These are phyloP conservation scores for Pseudochirops corinnae DNA, from an alignment of 2,797 vertebrate genomes.

Conservation along the genomic window DNA sequence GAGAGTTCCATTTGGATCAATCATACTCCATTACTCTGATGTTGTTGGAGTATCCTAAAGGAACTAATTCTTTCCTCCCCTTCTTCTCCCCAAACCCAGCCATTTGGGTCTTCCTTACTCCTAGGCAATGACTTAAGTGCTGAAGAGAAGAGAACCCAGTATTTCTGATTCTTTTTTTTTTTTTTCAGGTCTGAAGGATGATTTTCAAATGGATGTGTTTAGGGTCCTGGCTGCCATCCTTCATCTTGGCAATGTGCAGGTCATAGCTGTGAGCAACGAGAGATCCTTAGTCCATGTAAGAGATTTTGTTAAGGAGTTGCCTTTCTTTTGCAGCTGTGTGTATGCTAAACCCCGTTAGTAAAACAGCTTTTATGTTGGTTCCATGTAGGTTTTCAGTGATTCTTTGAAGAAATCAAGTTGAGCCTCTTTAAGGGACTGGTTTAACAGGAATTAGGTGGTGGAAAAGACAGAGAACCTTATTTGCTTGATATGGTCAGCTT, in stretches of 20 bases:
- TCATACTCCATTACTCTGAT: not conserved
- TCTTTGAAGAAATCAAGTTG: not conserved
- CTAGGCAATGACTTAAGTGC: not conserved
- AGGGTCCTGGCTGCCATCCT: slow-evolving; percentile 94
- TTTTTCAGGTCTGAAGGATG: slow-evolving; percentile 89
- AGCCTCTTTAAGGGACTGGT: slow-evolving; percentile 15
- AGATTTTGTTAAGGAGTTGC: slow-evolving; percentile 8
- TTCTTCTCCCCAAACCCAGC: not conserved
- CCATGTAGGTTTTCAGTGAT: not conserved
- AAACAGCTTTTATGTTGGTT: not conserved
- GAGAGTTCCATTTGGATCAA: not conserved
- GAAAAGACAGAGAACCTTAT: not conserved
- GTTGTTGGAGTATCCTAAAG: not conserved
- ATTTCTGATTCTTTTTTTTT: slow-evolving; percentile 43
- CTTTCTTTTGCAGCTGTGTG: not conserved
- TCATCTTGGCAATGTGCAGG: slow-evolving; percentile 94
- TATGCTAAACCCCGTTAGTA: not conserved
- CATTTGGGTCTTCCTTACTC: not conserved
- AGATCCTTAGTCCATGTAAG: slow-evolving; percentile 92
- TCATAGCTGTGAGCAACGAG: slow-evolving; percentile 89
- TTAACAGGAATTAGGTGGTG: slow-evolving; percentile 31
- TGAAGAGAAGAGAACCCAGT: not conserved
- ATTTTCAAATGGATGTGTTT: slow-evolving; percentile 94
- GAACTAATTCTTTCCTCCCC: not conserved
- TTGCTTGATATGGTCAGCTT: not conserved